Conservation (phyloP, 2,113 vertebrate species). For the Nasalis larvatus region DNA sequence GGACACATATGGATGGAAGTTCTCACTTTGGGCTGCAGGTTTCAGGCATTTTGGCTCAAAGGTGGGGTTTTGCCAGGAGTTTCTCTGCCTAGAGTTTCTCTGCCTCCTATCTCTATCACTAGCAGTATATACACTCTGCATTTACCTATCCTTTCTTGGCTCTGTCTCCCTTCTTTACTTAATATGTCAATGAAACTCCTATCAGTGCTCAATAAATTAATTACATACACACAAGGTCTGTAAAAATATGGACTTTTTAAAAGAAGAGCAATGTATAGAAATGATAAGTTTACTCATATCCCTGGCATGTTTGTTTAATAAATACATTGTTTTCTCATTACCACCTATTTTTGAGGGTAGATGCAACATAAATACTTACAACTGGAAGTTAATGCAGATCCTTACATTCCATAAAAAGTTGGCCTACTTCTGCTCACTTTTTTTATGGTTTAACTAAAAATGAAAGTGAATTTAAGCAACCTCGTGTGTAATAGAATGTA, state of each 20-base stretch:
- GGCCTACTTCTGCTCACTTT: background rate
- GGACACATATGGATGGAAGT: no score
- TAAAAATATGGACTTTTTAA: background rate
- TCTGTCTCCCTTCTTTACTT: background rate
- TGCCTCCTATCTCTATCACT: no score
- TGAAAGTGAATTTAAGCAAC: background rate
- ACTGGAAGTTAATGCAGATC: background rate
- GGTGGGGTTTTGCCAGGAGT: no score
- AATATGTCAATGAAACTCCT: background rate
- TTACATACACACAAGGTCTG: background rate
- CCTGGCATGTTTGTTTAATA: background rate
- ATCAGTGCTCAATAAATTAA: background rate
- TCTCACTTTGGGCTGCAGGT: no score
- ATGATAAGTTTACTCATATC: background rate
- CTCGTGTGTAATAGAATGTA: background rate
- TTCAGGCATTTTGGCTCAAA: no score
- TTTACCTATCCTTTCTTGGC: background rate
- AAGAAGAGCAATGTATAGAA: background rate
- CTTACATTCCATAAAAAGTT: background rate
- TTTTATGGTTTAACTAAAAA: background rate
- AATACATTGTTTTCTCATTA: background rate
- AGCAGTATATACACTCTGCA: background rate
- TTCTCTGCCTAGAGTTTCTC: no score
- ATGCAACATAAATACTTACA: background rate
- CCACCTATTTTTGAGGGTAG: background rate